Percentiles rank a stretch among this genome's conserved stretches.
Evolutionary conservation across 35 echinoderm and acorn worm species (phyloP).

Genomic region (Heliocidaris erythrogramma): DNA sequence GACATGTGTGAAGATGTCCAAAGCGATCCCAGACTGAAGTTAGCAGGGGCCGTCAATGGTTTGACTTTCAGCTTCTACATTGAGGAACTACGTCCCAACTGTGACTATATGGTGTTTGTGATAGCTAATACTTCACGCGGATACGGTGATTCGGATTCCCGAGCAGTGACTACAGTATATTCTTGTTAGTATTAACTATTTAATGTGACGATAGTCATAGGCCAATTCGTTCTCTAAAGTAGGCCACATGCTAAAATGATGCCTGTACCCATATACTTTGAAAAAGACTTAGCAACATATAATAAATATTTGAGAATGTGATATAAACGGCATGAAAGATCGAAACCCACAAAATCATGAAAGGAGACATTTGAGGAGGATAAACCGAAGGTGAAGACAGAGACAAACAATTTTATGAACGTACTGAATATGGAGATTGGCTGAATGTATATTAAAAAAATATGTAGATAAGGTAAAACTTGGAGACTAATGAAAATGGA

Average conservation of each 20-base stretch:
- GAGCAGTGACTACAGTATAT: not conserved
- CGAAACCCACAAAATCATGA: too few species aligned
- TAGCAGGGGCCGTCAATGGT: not conserved
- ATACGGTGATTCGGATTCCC: not conserved
- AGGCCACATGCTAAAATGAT: too few species aligned
- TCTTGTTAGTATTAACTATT: not conserved
- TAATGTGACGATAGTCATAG: too few species aligned
- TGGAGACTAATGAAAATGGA: not conserved
- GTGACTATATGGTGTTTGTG: not conserved
- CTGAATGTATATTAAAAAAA: not conserved
- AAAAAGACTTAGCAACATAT: too few species aligned
- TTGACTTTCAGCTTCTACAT: not conserved
- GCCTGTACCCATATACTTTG: too few species aligned
- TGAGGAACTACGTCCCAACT: not conserved
- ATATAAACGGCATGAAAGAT: too few species aligned
- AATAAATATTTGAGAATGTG: too few species aligned
- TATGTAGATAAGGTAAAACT: not conserved
- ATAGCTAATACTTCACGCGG: not conserved
- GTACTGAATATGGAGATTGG: not conserved
- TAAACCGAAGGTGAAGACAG: not conserved
- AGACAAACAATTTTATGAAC: not conserved
- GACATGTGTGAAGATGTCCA: not conserved
- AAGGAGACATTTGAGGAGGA: not conserved
- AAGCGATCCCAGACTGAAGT: not conserved
- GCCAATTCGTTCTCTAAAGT: too few species aligned